Base-by-base conservation (phyloP, 1,140 invertebrate genomes). In the Atta texana region DNA sequence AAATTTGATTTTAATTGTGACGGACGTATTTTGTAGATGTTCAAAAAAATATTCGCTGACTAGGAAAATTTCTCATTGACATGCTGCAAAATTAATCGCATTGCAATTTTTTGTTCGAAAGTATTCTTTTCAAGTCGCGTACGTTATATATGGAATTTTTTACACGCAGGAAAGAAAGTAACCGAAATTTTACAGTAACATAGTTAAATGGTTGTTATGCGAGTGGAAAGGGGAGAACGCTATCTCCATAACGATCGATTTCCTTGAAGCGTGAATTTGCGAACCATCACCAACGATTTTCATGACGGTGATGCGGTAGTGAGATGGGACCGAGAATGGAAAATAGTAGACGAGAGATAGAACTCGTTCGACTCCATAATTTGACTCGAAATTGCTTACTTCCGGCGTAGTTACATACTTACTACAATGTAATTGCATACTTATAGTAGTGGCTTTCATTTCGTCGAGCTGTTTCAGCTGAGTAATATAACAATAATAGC, bases 231-330 rank as follows among this genome's bases (percentile, higher is more conserved):
- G 34, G 34, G 51, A 61, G 28, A 81, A 57, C 34, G 66, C 66
- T 72, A 81, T 81, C 66, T 81, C 34, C 66, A 57, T 72, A 81
- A 81, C 66, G 78, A 81, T 81, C 64, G 64, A 81, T 81, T 81
- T 81, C 31, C 66, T 81, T 31, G 66, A 81, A 81, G 66, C 78
- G 66, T 81, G 66, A 81, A 81, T 81, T 81, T 72, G 49, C 51
- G 78, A 71, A 72, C 34, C 66, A 71, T 81, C 66, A 28, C 31
- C 66, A 16, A 80, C 76, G 61, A n/a, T 80, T 71, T 57, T 16
- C 34, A 28, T 72, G 66, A n/a, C 78, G 21, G 39, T 18, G 51
- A 49, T 80, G 49, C 51, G 55, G 75, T 53, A 34, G 44, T 16
- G 66, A 81, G 51, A 81, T 39, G 78, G 51, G 21, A 10, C 21